Conservation (phyloP, 2,113 vertebrate species). For the Alligator sinensis region DNA sequence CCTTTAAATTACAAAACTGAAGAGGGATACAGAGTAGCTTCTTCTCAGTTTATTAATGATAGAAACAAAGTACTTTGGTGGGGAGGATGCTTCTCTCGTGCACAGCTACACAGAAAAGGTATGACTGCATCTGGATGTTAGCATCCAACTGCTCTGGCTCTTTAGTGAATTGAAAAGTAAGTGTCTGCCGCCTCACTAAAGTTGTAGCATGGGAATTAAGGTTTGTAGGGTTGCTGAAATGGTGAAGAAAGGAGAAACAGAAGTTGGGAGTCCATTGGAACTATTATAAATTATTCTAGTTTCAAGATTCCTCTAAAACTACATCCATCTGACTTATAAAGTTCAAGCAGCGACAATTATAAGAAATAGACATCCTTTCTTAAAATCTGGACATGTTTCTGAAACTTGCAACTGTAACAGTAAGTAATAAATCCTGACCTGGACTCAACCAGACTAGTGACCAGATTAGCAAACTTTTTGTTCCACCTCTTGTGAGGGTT, state of each 20-base stretch:
- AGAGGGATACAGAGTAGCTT: neutral
- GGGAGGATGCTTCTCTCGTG: neutral
- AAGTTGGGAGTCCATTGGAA: neutral
- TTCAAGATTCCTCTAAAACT: neutral
- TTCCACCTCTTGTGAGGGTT: neutral
- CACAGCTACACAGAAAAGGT: conserved; percentile 6
- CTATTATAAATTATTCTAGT: neutral
- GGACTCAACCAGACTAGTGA: neutral
- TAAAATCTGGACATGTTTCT: neutral
- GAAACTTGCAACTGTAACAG: neutral
- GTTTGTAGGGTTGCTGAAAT: neutral
- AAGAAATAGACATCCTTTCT: neutral
- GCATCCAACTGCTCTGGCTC: neutral
- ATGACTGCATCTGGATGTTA: neutral
- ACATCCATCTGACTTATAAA: neutral
- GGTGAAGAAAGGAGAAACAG: neutral
- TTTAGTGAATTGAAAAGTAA: neutral
- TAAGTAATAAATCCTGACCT: neutral
- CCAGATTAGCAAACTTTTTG: neutral
- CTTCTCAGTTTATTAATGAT: neutral
- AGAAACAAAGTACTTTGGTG: neutral
- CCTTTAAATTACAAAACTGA: neutral
- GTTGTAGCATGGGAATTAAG: fast-evolving
- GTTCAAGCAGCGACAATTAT: neutral
- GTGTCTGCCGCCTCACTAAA: neutral